Evolutionary conservation across 2,797 vertebrate species (phyloP), one percentile per base, ranked within the genome.

Genomic region (Xenopus petersii): DNA sequence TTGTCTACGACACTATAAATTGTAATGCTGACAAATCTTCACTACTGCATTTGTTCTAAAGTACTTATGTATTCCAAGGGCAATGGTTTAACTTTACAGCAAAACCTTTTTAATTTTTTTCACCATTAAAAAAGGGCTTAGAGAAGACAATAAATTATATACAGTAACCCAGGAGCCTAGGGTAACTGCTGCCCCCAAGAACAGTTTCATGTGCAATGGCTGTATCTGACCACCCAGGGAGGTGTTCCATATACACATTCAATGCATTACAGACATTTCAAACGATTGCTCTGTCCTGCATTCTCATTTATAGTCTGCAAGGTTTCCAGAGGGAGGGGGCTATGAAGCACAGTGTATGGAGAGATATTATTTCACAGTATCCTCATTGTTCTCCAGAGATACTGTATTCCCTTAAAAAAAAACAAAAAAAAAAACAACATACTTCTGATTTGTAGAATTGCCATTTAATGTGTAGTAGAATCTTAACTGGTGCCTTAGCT

Each of bases 151-250:
- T 77, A 63, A 67, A 73, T 77, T 64, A 63, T 67, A 21, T 49
- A 62, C 33, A 48, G 46, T 33, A 62, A 59, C 55, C 63, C 24
- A 42, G 24, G 17, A 62, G 36, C 58, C 55, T 11, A 10, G 21
- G 48, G 15, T 48, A 30, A 12, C 12, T 17, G 30, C 26, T n/a
- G 16, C 7, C 24, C 33, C 65, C 54, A 73, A 58, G 64, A 21
- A 68, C 46, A 48, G 6, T 24, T 12, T 24, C 11, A 51, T 56
- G 63, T 58, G 46, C 48, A 21, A 49, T n/a, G 11, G 62, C 21
- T 59, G 36, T 58, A 46, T 59, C 51, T 59, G 75, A 21, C 75
- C 75, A 76, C 68, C 68, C 68, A 71, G 36, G 55, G 15, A 71
- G 75, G 33, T 26, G 64, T 46, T 42, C 62, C 26, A 26, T 24